Conservation (phyloP, 92 coral and sea anemone genomes). For the Umimayanthus chanpuru region DNA sequence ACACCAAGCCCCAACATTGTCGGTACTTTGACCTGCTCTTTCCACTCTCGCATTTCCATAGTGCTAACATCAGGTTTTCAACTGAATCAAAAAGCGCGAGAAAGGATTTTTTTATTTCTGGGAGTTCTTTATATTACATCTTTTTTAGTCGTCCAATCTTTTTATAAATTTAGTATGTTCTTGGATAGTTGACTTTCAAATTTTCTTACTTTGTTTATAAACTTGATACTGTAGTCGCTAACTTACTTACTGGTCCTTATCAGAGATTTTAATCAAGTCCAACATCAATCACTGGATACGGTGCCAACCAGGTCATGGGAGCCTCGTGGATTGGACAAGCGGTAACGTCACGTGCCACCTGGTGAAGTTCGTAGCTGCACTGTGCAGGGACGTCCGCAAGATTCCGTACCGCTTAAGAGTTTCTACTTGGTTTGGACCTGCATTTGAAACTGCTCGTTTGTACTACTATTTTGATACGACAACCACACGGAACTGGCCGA, state of each 20-base stretch:
- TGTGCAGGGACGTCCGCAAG: not conserved
- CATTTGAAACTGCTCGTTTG: not conserved
- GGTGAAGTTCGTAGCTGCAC: constrained; percentile 46
- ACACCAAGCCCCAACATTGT: too few species aligned
- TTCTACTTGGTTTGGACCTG: not conserved
- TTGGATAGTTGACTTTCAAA: too few species aligned
- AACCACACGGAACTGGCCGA: constrained; percentile 47
- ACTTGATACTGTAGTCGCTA: not conserved
- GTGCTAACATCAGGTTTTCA: too few species aligned
- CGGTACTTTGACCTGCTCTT: too few species aligned
- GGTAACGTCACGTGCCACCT: constrained; percentile 44
- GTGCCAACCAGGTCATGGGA: constrained; percentile 55
- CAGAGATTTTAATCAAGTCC: constrained; percentile 58
- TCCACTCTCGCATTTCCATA: too few species aligned
- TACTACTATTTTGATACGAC: constrained; percentile 57
- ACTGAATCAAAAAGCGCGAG: too few species aligned
- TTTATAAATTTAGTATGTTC: not conserved
- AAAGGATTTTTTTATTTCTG: too few species aligned
- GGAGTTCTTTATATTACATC: too few species aligned
- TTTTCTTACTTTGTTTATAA: not conserved
- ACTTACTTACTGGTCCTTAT: not conserved
- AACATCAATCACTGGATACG: constrained; percentile 67
- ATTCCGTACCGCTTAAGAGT: not conserved
- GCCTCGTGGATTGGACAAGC: constrained; percentile 37
- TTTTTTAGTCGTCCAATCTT: too few species aligned